Base-by-base conservation (phyloP, 2,797 vertebrate species). In the Adrianichthys oophorus region DNA sequence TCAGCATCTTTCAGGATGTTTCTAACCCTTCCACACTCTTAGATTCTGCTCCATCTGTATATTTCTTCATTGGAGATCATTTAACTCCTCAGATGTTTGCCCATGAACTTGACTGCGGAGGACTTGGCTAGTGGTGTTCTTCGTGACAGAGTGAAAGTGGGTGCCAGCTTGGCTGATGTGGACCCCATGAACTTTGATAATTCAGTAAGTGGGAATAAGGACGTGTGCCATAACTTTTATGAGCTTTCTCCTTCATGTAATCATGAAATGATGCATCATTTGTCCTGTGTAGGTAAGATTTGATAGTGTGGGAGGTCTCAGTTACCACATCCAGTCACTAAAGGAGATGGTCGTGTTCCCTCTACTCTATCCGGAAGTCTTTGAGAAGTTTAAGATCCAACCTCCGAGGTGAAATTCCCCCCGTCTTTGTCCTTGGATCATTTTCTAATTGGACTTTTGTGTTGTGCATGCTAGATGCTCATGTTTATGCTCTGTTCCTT, bases 321-420 rank as follows among this genome's bases (percentile, higher is more conserved):
- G 93, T 69, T 92, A 93, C 88, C 97, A 99, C 84, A 98, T 99
- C 71, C 94, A 97, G 87, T 95, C 97, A 49, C 92, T 99, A 40
- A 99, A 99, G 82, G 98, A 99, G 90, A 99, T 99, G 98, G 96
- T 99, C 2, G 95, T 99, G 68, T 99, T 99, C 86, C 98, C 98
- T 53, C 92, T 99, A 78, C 88, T 99, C 58, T 99, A 99, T 78
- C 96, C 98, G 15, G 97, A 99, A 89, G 90, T 99, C 78, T 99
- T 99, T 92, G 96, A 99, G 85, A 98, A 92, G 87, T 99, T 98
- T 85, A 99, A 96, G 92, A 99, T 99, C 75, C 98, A 99, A 62
- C 98, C 98, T 72, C 97, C 98, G 73, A 95, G 98, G 98, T 99
- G 85, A 79, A 62, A 1, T 16, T 0, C 4, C 16, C 48, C n/a